Base-by-base conservation (phyloP, 2,888 invertebrate species). In the Drosophila planitibia region DNA sequence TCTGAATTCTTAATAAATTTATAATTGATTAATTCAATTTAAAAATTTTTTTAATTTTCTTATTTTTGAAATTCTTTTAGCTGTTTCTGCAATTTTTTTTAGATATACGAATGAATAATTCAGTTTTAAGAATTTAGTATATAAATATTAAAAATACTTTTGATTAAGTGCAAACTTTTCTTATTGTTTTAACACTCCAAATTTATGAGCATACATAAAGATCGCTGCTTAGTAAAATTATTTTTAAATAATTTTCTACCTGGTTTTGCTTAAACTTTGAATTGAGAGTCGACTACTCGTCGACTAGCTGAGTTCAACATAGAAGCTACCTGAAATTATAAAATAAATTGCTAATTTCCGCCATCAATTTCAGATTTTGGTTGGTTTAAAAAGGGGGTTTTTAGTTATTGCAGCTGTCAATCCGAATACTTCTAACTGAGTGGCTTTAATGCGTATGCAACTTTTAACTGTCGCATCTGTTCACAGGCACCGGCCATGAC, bases 401-500 rank as follows among this genome's bases (percentile, higher is more conserved):
- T 37, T 7, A 37, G 37, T 37, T 37, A 7, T 19, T 37, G 37
- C 1, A 37, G 37, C 37, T 37, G 37, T 2, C 7, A 37, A n/a
- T 41, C 22, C 5, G 9, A 65, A 25, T 35, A 6, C n/a, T 74
- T 79, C 37, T 65, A 64, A 30, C 9, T 49, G 64, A 70, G 49
- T 54, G 62, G 44, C 4, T 63, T 22, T 49, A 64, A 52, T 59
- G 59, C 33, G 44, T 35, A 60, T 55, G 37, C 28, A 65, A 49
- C 10, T 58, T 16, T 49, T 16, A 16, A 7, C 10, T 32, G 25
- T 47, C 32, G 30, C 7, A 68, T 67, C 73, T 81, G 64, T 70
- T 77, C 62, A 30, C 76, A 90, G 90, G 72, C 80, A 61, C 74
- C 83, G 19, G 39, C 69, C 41, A 73, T 77, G 70, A 84, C 82